Base-by-base conservation (phyloP, 2,888 invertebrate genomes). In the Drosophila algonquin region DNA sequence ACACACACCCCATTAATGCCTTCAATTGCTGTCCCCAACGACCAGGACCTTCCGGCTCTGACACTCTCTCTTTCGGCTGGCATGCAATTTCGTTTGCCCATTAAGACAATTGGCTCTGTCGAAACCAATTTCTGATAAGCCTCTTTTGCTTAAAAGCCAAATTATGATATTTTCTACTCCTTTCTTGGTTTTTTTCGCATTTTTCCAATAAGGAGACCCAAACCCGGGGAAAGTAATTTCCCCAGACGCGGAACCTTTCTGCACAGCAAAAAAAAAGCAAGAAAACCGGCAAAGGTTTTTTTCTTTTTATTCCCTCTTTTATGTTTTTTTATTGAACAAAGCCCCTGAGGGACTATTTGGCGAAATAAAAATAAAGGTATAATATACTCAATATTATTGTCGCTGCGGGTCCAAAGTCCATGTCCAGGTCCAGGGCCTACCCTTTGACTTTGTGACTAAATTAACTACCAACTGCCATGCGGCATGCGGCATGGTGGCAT, bases 321-420 rank as follows among this genome's bases (percentile, higher is more conserved):
- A 50, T 65, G 68, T 47, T 58, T 84, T 87, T 89, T 87, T 85
- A 89, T 89, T 85, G 89, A 77, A 70, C 89, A 80, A 85, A 80
- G 63, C 56, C 83, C 83, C 83, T 61, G 12, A 62, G 83, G 83
- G 83, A 84, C 89, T 86, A 85, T 85, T 84, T 80, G 83, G 75
- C 77, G 83, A 75, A 68, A 89, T 76, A 86, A 87, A 89, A 88
- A 79, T 87, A 83, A 83, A 89, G 86, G 83, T 83, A 83, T 89
- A 82, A 89, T 89, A 89, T 89, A 75, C 83, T 89, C 89, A 89
- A 84, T 87, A 89, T 87, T 89, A 84, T 89, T 85, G 80, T 81
- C 73, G 77, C 63, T 57, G 52, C 35, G 45, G 44, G 47, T 55
- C 62, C 63, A 73, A 73, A 46, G 35, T 40, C n/a, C n/a, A 18